These are phyloP conservation scores for Nowickia ferox DNA, from an alignment of 2,888 invertebrate species.

Conservation along the genomic window DNA sequence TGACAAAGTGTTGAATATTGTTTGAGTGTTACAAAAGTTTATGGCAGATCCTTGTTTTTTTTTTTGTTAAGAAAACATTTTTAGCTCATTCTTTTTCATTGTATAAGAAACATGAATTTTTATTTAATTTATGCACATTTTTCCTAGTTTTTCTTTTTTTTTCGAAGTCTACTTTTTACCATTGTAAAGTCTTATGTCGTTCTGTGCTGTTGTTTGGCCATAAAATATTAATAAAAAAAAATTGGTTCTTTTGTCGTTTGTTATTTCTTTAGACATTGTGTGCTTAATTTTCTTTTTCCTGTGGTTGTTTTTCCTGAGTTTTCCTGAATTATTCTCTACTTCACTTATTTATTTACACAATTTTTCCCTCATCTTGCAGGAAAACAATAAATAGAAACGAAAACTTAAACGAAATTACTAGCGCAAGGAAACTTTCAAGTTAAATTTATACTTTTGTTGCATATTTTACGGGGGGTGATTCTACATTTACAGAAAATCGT, in stretches of 20 bases:
- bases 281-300: slow-evolving; percentile 51
- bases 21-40: slow-evolving; percentile 50
- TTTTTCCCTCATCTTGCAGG: neutral
- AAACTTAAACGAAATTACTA: slow-evolving; percentile 7
- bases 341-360: neutral
- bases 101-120: slow-evolving; percentile 49
- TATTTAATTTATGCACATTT: slow-evolving; percentile 60
- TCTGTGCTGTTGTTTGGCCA: slow-evolving; percentile 18
- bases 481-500: neutral
- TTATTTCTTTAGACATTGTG: slow-evolving; percentile 16
- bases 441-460: slow-evolving; percentile 15
- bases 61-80: slow-evolving; percentile 12
- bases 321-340: slow-evolving; percentile 36
- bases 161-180: neutral
- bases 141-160: neutral
- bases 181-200: slow-evolving; percentile 29
- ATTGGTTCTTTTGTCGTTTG: neutral
- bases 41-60: slow-evolving; percentile 31
- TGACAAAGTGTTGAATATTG: slow-evolving; percentile 64
- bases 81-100: slow-evolving; percentile 4
- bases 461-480: neutral
- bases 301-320: slow-evolving; percentile 29
- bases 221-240: slow-evolving; percentile 53
- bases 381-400: slow-evolving; percentile 35
- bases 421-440: slow-evolving; percentile 18